Conservation (phyloP, 2,113 vertebrate genomes). For the mouse (Mus musculus) region DNA sequence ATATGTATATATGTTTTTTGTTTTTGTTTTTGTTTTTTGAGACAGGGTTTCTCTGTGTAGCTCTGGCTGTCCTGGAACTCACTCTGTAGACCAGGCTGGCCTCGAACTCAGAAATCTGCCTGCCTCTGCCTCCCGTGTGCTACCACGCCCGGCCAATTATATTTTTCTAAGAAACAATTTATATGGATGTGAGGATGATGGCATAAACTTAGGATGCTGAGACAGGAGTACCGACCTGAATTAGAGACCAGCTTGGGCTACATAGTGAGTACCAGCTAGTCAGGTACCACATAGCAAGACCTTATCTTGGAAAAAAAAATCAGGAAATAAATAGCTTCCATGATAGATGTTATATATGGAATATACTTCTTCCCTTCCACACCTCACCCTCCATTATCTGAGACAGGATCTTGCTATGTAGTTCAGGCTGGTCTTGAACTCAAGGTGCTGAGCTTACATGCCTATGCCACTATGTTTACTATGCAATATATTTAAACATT, state of each 20-base stretch:
- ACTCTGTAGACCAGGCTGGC: too few relatives aligned
- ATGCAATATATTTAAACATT: not conserved
- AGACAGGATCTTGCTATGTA: not conserved
- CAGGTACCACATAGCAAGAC: not conserved
- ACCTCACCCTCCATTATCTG: not conserved
- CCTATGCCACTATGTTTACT: not conserved
- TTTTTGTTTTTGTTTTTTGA: too few relatives aligned
- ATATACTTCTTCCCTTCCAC: not conserved
- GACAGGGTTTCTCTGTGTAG: too few relatives aligned
- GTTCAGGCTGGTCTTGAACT: not conserved
- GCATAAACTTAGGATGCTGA: not conserved
- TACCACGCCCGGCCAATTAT: too few relatives aligned
- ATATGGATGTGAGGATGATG: not conserved
- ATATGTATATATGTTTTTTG: not conserved
- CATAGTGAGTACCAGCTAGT: not conserved
- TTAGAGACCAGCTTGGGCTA: not conserved
- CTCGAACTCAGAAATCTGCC: too few relatives aligned
- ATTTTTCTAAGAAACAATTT: conserved; percentile 37
- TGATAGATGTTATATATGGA: not conserved
- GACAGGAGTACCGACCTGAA: too few relatives aligned
- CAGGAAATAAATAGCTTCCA: not conserved
- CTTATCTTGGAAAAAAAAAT: not conserved
- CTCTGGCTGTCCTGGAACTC: too few relatives aligned
- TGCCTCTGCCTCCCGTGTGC: too few relatives aligned
- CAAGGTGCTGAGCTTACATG: not conserved